phyloP scores from a whole-genome alignment of 2,888 invertebrate species.

The Crepidodera aurea region DNA sequence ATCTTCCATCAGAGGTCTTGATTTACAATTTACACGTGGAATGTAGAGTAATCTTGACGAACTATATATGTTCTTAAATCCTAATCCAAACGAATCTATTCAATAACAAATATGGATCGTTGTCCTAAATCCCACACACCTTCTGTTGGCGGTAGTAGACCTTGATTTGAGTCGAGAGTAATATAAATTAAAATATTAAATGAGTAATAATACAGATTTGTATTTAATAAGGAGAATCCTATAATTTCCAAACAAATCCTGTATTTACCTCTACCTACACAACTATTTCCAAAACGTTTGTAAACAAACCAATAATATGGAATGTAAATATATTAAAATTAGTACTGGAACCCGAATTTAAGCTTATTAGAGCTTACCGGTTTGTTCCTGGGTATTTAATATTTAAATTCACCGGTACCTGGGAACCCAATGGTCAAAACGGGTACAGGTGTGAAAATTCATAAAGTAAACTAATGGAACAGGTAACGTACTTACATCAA shows the following conservation, averaged over 20 bases:
- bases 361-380: neutral
- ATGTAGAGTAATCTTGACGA: too few species aligned
- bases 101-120: too few species aligned
- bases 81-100: too few species aligned
- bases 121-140: neutral
- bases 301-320: neutral
- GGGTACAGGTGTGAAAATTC: constrained; percentile 6
- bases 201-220: too few species aligned
- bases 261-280: neutral
- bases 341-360: neutral
- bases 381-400: neutral
- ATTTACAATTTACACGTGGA: too few species aligned
- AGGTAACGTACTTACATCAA: constrained; percentile 3
- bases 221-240: too few species aligned
- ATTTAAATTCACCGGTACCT: neutral
- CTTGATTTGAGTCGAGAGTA: too few species aligned
- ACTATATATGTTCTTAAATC: too few species aligned
- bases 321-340: neutral
- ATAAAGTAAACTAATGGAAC: neutral
- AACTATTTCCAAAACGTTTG: neutral
- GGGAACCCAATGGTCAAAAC: neutral
- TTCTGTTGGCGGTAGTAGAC: too few species aligned
- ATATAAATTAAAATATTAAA: too few species aligned
- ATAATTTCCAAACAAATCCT: neutral
- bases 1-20: too few species aligned